Percentiles rank a stretch among this genome's conserved stretches.
These are phyloP conservation scores for Habropoda laboriosa DNA, from an alignment of 1,140 invertebrate species.

Conservation along the genomic window DNA sequence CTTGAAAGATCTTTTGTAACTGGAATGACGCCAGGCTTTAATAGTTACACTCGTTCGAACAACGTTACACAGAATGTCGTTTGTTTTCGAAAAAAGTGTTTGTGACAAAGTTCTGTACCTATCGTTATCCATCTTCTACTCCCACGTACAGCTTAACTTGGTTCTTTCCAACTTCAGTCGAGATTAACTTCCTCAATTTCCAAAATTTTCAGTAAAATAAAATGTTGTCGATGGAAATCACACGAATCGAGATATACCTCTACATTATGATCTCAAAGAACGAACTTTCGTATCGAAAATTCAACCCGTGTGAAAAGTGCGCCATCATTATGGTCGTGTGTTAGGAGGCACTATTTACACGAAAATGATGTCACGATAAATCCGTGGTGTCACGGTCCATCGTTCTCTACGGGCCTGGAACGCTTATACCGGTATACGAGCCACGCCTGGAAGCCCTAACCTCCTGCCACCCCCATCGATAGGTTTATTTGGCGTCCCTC, in stretches of 20 bases:
- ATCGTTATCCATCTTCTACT: neutral
- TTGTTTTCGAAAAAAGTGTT: constrained; percentile 6
- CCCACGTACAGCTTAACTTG: neutral
- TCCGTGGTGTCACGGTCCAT: constrained; percentile 64
- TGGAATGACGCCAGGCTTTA: constrained; percentile 43
- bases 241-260: too few relatives aligned
- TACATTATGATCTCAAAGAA: neutral
- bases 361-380: constrained; percentile 66
- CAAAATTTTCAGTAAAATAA: too few relatives aligned
- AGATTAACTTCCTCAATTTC: too few relatives aligned
- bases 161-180: too few relatives aligned
- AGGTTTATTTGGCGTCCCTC: constrained; percentile 49
- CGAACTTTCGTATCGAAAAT: neutral
- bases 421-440: constrained; percentile 59
- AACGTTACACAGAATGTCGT: constrained; percentile 8
- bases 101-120: too few relatives aligned
- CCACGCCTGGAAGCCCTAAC: constrained; percentile 18
- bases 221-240: too few relatives aligned
- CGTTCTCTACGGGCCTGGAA: constrained; percentile 56
- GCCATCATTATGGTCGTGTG: constrained; percentile 36
- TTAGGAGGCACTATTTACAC: constrained; percentile 61
- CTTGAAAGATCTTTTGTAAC: constrained; percentile 34
- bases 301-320: neutral
- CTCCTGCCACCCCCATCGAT: constrained; percentile 31
- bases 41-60: constrained; percentile 41